Evolutionary conservation across 2,888 invertebrate genomes (phyloP), one percentile per base, ranked within the genome.

Genomic region (Dastarcus helophoroides): DNA sequence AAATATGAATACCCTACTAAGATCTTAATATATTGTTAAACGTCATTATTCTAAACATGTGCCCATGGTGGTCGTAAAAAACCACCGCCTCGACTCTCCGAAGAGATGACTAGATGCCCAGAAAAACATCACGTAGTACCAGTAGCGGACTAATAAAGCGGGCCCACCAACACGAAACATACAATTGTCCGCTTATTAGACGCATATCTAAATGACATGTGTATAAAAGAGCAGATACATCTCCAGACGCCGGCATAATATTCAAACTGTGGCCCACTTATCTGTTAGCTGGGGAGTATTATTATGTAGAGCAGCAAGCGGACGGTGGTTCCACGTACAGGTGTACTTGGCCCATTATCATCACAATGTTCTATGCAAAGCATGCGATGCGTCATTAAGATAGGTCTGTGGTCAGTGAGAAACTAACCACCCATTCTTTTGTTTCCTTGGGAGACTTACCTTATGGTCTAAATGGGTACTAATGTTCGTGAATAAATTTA

Each of bases 141-240:
- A 42, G 44, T 44, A 48, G 48, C 47, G 26, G 33, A 13, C 37
- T 41, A 40, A 42, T 43, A 47, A 47, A 44, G 42, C 41, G 29
- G 32, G 46, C 45, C 47, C 47, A 48, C 49, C 47, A 46, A 40
- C 47, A 44, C 40, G 37, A 48, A 43, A 45, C 43, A 39, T 33
- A 51, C 52, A 51, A 53, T 53, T 52, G 50, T 47, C 46, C 48
- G 48, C 51, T 51, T 51, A 53, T 53, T 53, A 44, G 48, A 39
- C 39, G 39, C 47, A 51, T 50, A 54, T 53, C 50, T 50, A 51
- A 53, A 50, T 47, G 53, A 52, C 51, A 51, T 52, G 48, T 48
- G 42, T 41, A 38, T 39, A 19, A 33, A 31, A 23, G 24, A 40
- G 42, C 44, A 50, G 50, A 51, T 50, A 42, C 44, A 51, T 50